Evolutionary conservation across 2,797 vertebrate genomes (phyloP).

Genomic region (Crypturellus tataupa): DNA sequence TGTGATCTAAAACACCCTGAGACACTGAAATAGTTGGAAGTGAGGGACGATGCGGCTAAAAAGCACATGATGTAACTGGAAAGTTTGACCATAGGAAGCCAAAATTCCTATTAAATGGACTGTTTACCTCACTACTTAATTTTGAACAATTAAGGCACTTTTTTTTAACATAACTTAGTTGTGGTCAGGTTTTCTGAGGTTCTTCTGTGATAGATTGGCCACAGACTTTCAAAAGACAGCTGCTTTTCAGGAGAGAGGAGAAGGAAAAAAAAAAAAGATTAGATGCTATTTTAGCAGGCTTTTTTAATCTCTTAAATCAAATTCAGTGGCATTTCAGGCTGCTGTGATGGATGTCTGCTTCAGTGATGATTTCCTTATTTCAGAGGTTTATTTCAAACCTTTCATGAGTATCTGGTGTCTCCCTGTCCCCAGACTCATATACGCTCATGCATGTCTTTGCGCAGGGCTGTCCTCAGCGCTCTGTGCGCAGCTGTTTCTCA

Average conservation of each 20-base stretch:
- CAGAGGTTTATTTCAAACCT: background rate
- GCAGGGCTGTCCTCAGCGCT: background rate
- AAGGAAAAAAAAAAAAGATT: background rate
- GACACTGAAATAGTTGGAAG: background rate
- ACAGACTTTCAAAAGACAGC: background rate
- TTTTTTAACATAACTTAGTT: background rate
- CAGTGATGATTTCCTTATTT: background rate
- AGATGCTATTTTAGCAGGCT: background rate
- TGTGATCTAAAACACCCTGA: background rate
- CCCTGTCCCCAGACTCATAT: background rate
- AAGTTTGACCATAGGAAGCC: conserved; percentile 1
- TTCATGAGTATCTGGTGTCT: background rate
- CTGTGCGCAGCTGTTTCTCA: background rate
- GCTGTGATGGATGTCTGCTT: background rate
- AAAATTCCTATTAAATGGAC: background rate
- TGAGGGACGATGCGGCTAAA: background rate
- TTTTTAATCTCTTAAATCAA: background rate
- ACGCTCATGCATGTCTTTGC: rapidly evolving
- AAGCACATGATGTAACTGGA: background rate
- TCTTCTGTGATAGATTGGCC: background rate
- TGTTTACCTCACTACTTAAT: background rate
- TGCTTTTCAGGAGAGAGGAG: background rate
- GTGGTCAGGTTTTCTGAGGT: background rate
- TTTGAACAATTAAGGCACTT: background rate
- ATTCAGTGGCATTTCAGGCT: background rate